Conservation (phyloP, 2,113 vertebrate genomes). For the Anhinga rufa region DNA sequence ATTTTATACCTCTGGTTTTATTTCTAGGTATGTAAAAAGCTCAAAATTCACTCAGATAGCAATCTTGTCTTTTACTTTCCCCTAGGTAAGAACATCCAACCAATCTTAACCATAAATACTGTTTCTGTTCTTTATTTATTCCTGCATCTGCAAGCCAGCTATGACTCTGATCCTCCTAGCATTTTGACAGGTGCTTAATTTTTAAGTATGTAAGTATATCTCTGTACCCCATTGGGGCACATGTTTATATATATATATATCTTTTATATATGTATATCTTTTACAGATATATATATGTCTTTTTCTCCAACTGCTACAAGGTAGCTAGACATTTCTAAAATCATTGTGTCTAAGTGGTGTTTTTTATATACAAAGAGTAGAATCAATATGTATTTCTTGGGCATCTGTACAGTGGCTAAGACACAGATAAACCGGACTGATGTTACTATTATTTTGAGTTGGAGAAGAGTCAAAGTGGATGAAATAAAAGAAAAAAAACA, state of each 20-base stretch:
- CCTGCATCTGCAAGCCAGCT: neutral
- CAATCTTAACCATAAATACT: neutral
- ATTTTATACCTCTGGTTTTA: slow-evolving; percentile 26
- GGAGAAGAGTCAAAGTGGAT: neutral
- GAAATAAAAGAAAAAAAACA: neutral
- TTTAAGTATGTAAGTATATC: neutral
- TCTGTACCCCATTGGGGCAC: neutral
- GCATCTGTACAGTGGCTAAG: neutral
- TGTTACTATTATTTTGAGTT: neutral
- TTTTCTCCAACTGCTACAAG: neutral
- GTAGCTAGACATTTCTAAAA: neutral
- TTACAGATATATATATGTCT: too few species aligned
- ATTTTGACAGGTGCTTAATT: neutral
- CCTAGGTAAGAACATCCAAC: neutral
- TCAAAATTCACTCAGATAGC: slow-evolving; percentile 20
- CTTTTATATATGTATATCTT: too few species aligned
- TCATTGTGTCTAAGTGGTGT: neutral
- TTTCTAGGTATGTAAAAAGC: slow-evolving; percentile 10
- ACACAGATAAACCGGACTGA: neutral
- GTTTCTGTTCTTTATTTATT: neutral
- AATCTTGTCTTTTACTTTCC: neutral
- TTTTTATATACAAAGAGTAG: neutral
- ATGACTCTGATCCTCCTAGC: neutral
- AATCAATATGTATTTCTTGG: neutral
- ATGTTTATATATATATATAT: neutral